phyloP scores from a whole-genome alignment of 2,888 invertebrate species.

The Pilophorus perplexus region DNA sequence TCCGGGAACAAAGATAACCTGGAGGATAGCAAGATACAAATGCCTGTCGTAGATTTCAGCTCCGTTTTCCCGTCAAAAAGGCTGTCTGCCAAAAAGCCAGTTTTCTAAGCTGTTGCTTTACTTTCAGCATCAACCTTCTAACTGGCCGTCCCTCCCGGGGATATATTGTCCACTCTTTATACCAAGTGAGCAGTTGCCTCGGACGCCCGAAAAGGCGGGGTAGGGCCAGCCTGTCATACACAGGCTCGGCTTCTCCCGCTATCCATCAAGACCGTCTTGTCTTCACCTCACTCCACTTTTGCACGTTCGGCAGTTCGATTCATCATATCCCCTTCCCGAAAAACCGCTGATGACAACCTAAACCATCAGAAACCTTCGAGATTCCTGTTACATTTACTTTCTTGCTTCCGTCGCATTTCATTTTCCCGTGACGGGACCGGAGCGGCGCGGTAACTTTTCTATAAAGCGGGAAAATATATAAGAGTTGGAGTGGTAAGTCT shows the following conservation, averaged over 20 bases:
- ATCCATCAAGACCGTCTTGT: conserved; percentile 27
- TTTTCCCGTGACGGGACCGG: no score
- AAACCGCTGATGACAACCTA: neutral
- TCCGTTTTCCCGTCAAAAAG: no score
- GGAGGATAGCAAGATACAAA: no score
- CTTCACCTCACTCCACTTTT: neutral
- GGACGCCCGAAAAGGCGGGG: conserved; percentile 1
- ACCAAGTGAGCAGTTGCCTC: neutral
- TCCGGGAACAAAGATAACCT: no score
- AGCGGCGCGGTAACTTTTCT: conserved; percentile 16
- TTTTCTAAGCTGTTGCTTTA: neutral
- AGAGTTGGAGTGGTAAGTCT: conserved; percentile 12
- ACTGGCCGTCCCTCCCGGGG: neutral
- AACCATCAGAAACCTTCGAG: conserved; percentile 2
- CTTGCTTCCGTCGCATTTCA: no score
- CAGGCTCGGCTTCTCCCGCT: neutral
- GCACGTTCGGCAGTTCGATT: conserved; percentile 29
- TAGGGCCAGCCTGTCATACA: conserved; percentile 10
- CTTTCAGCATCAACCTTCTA: neutral
- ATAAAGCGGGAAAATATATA: conserved; percentile 24
- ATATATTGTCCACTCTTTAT: conserved; percentile 18
- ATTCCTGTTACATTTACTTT: no score
- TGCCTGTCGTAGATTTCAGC: no score
- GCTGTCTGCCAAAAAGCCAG: neutral
- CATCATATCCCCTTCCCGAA: conserved; percentile 5